Conservation (phyloP, 2,888 invertebrate species). For the Parnassius mnemosyne region DNA sequence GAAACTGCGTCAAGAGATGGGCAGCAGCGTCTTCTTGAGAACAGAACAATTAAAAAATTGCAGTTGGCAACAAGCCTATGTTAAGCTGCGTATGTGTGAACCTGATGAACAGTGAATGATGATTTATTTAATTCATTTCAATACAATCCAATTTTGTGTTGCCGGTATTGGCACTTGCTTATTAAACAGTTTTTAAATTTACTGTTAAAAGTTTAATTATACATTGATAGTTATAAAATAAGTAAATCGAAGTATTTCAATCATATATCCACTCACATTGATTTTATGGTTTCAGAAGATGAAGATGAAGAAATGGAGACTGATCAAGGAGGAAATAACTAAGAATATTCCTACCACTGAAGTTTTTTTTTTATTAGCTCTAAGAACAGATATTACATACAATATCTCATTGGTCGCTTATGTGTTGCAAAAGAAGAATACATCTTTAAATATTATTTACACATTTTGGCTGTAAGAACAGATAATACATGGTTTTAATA, state of each 20-base stretch:
- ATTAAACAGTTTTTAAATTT: no score
- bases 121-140: no score
- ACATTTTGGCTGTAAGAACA: slow-evolving; percentile 40
- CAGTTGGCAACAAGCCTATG: no score
- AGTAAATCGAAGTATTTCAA: neutral
- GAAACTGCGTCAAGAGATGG: no score
- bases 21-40: no score
- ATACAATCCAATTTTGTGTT: no score
- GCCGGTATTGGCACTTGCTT: no score
- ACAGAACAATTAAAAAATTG: no score
- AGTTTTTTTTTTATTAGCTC: slow-evolving; percentile 31
- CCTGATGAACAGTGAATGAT: no score
- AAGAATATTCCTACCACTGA: slow-evolving; percentile 36
- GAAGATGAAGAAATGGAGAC: slow-evolving; percentile 76
- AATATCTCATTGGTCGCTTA: slow-evolving; percentile 16
- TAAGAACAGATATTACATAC: slow-evolving; percentile 43
- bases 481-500: slow-evolving; percentile 36
- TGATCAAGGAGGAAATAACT: slow-evolving; percentile 55
- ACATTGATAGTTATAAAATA: neutral
- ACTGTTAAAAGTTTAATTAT: no score
- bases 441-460: slow-evolving; percentile 15
- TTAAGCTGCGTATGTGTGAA: no score
- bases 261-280: slow-evolving; percentile 30
- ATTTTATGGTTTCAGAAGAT: slow-evolving; percentile 67
- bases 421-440: slow-evolving; percentile 10